phyloP scores from a whole-genome alignment of 1,140 invertebrate genomes.

The Drosophila tsacasi region DNA sequence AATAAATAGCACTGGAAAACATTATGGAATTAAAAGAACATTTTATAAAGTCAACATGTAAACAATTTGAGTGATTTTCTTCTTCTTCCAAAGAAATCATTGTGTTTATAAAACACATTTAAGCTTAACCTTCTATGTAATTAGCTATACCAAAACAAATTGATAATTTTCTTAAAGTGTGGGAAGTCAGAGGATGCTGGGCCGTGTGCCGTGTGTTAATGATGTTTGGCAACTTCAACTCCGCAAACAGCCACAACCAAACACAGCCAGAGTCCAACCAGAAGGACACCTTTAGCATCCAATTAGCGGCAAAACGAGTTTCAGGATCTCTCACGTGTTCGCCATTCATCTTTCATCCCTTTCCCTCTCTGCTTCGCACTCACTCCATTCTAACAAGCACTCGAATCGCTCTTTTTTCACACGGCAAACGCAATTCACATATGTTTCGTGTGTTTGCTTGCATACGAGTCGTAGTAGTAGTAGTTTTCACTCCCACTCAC shows the following conservation, averaged over 20 bases:
- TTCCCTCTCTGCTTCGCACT: constrained; percentile 9
- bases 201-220: constrained; percentile 47
- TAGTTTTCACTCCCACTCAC: constrained; percentile 23
- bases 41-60: neutral
- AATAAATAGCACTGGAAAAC: too few species aligned
- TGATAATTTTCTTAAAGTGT: constrained; percentile 13
- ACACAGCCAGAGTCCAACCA: constrained; percentile 3
- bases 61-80: neutral
- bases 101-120: neutral
- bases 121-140: neutral
- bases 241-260: constrained; percentile 7
- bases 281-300: constrained; percentile 60
- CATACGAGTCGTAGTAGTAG: constrained; percentile 3
- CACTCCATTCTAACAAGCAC: constrained; percentile 56
- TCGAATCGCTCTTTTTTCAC: constrained; percentile 57
- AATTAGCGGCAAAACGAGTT: constrained; percentile 66
- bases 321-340: constrained; percentile 37
- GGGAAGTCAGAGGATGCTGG: constrained; percentile 3
- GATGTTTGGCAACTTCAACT: constrained; percentile 64
- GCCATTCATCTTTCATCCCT: constrained; percentile 20
- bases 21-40: too few species aligned
- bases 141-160: neutral
- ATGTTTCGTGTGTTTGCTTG: constrained; percentile 42
- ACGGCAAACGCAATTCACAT: constrained; percentile 53
- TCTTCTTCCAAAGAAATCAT: neutral